Evolutionary conservation across 2,113 vertebrate species (phyloP).

Genomic region (Dicerorhinus sumatrensis): DNA sequence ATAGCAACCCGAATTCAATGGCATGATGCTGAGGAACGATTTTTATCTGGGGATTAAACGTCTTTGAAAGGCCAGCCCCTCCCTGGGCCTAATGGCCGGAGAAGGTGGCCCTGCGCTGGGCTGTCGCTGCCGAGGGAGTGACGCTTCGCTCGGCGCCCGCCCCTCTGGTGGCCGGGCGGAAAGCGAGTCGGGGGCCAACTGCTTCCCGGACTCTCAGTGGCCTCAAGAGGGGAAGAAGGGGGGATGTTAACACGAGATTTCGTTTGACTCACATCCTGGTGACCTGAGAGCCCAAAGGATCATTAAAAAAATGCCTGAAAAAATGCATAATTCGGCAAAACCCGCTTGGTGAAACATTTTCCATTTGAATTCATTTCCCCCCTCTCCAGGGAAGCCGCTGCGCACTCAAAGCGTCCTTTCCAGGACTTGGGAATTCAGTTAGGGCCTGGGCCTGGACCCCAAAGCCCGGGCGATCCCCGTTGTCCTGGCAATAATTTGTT

Average conservation of each 20-base stretch:
- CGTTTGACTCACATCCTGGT: slow-evolving; percentile 68
- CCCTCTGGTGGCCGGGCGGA: not conserved
- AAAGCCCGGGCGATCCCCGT: fast-evolving
- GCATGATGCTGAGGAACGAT: slow-evolving; percentile 72
- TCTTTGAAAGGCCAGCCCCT: slow-evolving; percentile 72
- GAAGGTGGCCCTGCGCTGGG: slow-evolving; percentile 44
- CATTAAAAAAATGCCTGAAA: not conserved
- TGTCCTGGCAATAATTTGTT: not conserved
- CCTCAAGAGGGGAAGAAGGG: not conserved
- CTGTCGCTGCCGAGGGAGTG: not conserved
- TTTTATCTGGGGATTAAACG: slow-evolving; percentile 81
- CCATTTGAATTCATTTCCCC: not conserved
- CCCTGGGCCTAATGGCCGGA: slow-evolving; percentile 38
- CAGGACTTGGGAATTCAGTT: not conserved
- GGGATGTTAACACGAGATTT: slow-evolving; percentile 39
- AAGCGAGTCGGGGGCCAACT: slow-evolving; percentile 25
- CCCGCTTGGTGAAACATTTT: slow-evolving; percentile 31
- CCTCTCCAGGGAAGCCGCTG: not conserved
- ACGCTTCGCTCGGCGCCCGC: not conserved
- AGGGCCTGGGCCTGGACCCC: not conserved
- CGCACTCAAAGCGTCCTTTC: not conserved
- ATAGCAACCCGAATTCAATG: slow-evolving; percentile 80
- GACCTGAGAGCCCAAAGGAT: not conserved
- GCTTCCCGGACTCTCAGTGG: slow-evolving; percentile 10
- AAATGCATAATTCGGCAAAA: slow-evolving; percentile 10